A percentile compares a stretch with the other conserved stretches of the same genome.
These are phyloP conservation scores for Acinonyx jubatus DNA, from an alignment of 2,113 vertebrate genomes.

Conservation along the genomic window DNA sequence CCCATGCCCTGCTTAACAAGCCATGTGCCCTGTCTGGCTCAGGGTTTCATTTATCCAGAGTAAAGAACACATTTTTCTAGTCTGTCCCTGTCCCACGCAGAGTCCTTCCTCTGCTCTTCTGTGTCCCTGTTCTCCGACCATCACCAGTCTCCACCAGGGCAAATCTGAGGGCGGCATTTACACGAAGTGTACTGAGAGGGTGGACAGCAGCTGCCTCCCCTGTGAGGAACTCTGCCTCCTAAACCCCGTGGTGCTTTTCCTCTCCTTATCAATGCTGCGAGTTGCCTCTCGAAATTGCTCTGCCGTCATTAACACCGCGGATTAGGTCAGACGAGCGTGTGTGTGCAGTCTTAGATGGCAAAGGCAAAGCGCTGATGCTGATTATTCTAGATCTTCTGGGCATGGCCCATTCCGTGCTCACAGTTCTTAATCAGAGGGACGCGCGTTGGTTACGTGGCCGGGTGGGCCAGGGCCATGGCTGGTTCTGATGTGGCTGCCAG, in stretches of 20 bases:
- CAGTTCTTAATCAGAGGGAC: conserved; percentile 59
- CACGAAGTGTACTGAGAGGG: neutral
- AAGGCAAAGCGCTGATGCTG: conserved; percentile 59
- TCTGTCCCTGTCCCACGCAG: neutral
- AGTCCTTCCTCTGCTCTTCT: neutral
- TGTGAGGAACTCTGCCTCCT: neutral
- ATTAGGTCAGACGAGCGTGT: conserved; percentile 64
- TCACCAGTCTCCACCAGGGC: neutral
- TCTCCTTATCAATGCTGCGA: conserved; percentile 71
- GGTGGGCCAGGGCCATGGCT: neutral
- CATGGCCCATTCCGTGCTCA: conserved; percentile 58
- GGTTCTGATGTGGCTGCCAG: neutral
- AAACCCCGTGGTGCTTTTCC: conserved; percentile 15
- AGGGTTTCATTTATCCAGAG: neutral
- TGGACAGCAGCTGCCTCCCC: conserved; percentile 40
- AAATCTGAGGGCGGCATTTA: neutral
- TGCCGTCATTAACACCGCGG: conserved; percentile 61
- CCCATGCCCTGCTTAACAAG: neutral
- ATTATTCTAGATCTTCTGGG: conserved; percentile 51
- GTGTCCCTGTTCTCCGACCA: neutral
- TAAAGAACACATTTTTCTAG: neutral
- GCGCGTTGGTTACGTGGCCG: neutral
- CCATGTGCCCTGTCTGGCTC: neutral
- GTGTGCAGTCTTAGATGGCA: conserved; percentile 64
- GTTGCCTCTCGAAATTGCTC: conserved; percentile 72